Evolutionary conservation across 2,797 vertebrate species (phyloP), one percentile per base, ranked within the genome.

Genomic region (Sebastes cheni): DNA sequence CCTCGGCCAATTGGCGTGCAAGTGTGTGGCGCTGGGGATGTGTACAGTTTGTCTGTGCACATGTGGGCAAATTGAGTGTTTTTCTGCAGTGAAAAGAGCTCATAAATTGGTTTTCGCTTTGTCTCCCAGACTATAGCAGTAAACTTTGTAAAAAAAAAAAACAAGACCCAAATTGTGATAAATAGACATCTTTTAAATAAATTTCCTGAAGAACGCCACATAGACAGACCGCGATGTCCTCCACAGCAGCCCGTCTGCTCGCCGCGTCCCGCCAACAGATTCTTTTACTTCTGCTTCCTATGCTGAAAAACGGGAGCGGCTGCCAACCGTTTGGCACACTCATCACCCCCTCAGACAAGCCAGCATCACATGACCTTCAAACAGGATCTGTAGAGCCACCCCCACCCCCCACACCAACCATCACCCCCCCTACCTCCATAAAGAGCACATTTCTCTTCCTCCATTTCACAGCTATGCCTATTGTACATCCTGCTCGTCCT

Each of bases 311-410:
- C 56, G 1, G 60, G 23, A 86, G 30, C 14, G 70, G 68, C 86
- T 91, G 90, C 90, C 93, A 91, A 85, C 72, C 55, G 25, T 79
- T 91, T 93, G 93, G 91, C 89, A 86, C 77, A n/a, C 79, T 14
- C 86, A 30, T 14, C 86, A 72, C 82, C 88, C 81, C 55, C 75
- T 78, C 86, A 56, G 80, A 86, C 81, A 78, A 82, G 77, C 81
- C 89, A 74, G 88, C 88, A 92, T 96, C 96, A 95, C 93, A 93
- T 93, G 95, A 94, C 94, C 93, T 88, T 95, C 92, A 95, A 91
- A 95, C 89, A 91, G 89, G 92, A 94, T 84, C 76, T 87, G 79
- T 39, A 27, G 61, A 80, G 22, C 4, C 32, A 42, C 32, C 68
- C 1, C 32, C 52, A 25, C 68, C 1, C 30, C 23, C 2, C 2